Evolutionary conservation across 2,113 vertebrate genomes (phyloP).

Genomic region (Cololabis saira): DNA sequence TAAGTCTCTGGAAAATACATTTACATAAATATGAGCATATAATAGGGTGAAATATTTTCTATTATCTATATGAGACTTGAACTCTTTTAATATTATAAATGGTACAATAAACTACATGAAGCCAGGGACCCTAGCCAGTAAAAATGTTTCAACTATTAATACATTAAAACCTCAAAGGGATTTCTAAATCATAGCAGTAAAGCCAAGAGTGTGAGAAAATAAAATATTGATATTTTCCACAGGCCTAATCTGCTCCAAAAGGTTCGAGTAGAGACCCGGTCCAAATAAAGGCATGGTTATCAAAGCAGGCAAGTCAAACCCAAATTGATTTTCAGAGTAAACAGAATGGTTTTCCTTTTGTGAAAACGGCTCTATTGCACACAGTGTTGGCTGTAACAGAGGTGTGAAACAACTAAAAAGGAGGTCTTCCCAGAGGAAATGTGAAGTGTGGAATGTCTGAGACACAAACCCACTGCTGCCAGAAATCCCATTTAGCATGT

Average conservation of each 20-base stretch:
- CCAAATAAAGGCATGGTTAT: conserved; percentile 23
- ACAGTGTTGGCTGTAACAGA: conserved; percentile 15
- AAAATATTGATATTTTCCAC: conserved; percentile 2
- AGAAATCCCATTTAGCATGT: conserved; percentile 55
- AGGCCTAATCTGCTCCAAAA: conserved; percentile 3
- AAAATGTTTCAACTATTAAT: too few species aligned
- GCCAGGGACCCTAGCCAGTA: too few species aligned
- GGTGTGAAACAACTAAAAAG: conserved; percentile 39
- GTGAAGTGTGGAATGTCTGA: conserved; percentile 42
- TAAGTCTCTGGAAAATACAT: too few species aligned
- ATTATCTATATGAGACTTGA: too few species aligned
- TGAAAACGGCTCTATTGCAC: not conserved
- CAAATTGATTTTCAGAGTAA: conserved; percentile 46
- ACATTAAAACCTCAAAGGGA: too few species aligned
- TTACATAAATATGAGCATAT: too few species aligned
- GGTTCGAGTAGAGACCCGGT: conserved; percentile 7
- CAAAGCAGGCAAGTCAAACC: conserved; percentile 35
- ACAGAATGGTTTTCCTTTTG: conserved; percentile 14
- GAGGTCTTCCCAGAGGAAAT: conserved; percentile 35
- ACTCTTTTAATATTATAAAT: too few species aligned
- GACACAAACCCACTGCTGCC: conserved; percentile 33
- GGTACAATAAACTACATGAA: too few species aligned
- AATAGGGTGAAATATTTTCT: too few species aligned
- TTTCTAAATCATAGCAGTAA: not conserved
- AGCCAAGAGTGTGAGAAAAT: conserved; percentile 8